Evolutionary conservation across 2,113 vertebrate species (phyloP).

Genomic region (Ciconia boyciana): DNA sequence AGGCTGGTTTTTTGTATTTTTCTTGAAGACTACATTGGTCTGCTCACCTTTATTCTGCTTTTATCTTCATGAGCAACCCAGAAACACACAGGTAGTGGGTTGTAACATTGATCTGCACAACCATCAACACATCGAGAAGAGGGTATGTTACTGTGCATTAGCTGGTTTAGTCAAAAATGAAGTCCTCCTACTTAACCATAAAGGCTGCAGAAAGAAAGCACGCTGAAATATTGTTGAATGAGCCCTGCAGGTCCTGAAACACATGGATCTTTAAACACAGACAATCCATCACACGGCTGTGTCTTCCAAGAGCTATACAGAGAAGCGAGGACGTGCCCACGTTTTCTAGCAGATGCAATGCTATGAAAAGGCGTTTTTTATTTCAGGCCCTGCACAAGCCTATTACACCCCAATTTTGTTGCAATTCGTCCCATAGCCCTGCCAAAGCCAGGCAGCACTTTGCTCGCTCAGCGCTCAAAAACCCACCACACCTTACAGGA

Average conservation of each 20-base stretch:
- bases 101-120: not conserved
- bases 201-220: not conserved
- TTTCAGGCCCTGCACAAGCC: not conserved
- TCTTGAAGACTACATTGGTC: not conserved
- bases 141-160: not conserved
- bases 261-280: fast-evolving
- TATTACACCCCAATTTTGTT: not conserved
- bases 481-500: not conserved
- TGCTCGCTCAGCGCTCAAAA: not conserved
- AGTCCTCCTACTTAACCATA: not conserved
- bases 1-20: fast-evolving
- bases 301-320: not conserved
- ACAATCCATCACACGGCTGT: not conserved
- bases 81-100: not conserved
- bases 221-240: not conserved
- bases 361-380: not conserved
- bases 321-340: not conserved
- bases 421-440: too few species aligned
- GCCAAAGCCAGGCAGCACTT: not conserved
- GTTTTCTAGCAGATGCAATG: not conserved
- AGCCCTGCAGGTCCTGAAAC: not conserved
- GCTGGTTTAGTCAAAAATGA: not conserved
- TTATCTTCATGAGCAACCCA: not conserved
- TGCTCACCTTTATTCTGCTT: not conserved
- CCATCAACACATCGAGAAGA: not conserved